Evolutionary conservation across 2,797 vertebrate species (phyloP).

Genomic region (Galagoides demidoff): DNA sequence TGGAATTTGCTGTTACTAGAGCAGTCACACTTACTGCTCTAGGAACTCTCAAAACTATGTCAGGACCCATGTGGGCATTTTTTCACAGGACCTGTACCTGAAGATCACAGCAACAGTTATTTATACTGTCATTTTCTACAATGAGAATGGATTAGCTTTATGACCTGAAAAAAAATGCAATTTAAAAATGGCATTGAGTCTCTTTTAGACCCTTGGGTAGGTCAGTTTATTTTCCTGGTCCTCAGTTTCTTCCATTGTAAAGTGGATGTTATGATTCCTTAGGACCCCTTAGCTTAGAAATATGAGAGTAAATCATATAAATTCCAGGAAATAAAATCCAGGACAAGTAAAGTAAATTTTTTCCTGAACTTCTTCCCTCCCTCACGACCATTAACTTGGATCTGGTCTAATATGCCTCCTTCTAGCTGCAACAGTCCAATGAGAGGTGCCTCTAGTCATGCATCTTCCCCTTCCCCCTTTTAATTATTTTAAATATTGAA

Average conservation of each 20-base stretch:
- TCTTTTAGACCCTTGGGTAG: background rate
- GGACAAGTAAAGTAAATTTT: background rate
- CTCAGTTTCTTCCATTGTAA: background rate
- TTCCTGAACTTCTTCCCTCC: background rate
- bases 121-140: background rate
- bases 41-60: background rate
- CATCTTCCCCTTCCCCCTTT: too few relatives aligned
- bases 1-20: background rate
- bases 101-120: background rate
- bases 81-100: background rate
- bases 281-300: background rate
- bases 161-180: background rate
- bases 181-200: conserved; percentile 1
- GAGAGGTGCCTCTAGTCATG: too few relatives aligned
- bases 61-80: background rate
- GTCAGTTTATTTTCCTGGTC: background rate
- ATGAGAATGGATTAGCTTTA: background rate
- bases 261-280: background rate
- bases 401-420: background rate
- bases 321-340: background rate
- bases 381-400: background rate
- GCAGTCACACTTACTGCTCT: background rate
- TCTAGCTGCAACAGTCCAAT: too few relatives aligned
- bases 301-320: too few relatives aligned
- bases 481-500: background rate